Evolutionary conservation across 2,113 vertebrate genomes (phyloP).

Genomic region (Ivindomyrus marchei): DNA sequence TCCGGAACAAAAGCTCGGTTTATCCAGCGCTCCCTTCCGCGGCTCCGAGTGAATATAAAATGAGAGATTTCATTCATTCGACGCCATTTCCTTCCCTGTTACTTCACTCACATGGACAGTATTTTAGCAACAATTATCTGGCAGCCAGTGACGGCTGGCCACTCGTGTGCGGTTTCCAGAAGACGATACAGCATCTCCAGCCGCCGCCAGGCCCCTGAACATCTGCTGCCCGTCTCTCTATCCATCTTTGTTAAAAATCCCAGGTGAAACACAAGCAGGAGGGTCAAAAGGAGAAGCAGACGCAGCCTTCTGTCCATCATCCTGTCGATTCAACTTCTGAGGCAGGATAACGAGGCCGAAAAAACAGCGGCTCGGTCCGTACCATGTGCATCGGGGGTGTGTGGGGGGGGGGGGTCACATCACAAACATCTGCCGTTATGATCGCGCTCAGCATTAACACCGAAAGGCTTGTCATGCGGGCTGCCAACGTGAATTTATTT

Average conservation of each 20-base stretch:
- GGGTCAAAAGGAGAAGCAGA: neutral
- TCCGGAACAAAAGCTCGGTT: constrained; percentile 43
- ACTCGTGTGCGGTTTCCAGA: constrained; percentile 38
- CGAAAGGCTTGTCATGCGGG: neutral
- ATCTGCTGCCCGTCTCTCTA: constrained; percentile 13
- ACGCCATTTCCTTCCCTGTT: constrained; percentile 29
- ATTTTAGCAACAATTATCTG: constrained; percentile 39
- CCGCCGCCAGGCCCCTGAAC: constrained; percentile 26
- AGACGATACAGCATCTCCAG: neutral
- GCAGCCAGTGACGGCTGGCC: constrained; percentile 42
- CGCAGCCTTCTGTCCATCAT: neutral
- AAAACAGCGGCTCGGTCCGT: neutral
- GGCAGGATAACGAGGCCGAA: neutral
- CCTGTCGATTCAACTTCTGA: neutral
- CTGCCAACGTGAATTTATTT: neutral
- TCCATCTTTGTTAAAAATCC: neutral
- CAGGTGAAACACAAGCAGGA: neutral
- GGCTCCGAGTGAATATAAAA: constrained; percentile 43
- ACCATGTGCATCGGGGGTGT: neutral
- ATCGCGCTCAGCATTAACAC: neutral
- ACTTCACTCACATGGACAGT: constrained; percentile 38
- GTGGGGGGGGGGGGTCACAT: neutral
- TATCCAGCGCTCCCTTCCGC: constrained; percentile 47
- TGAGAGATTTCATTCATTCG: constrained; percentile 31
- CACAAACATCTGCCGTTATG: neutral